Evolutionary conservation across 2,888 invertebrate species (phyloP), one percentile per base, ranked within the genome.

Genomic region (Pterobdella sp.): DNA sequence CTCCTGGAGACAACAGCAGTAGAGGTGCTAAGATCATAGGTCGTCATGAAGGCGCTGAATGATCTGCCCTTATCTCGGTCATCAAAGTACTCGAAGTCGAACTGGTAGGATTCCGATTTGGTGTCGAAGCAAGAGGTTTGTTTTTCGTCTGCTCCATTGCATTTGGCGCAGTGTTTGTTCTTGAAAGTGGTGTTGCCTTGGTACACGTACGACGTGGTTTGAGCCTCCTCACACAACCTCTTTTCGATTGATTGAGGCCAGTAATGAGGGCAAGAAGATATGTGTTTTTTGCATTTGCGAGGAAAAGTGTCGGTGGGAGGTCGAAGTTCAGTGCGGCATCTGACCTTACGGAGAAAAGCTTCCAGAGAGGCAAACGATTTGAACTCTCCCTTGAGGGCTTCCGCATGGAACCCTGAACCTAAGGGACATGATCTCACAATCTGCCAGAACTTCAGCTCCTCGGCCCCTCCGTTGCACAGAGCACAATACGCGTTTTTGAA

Each of bases 401-500:
- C 36, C 26, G n/a, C 37, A 10, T 7, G 22, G 42, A 29, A 42
- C 7, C 49, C 10, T n/a, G 36, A 34, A 4, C 37, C 35, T 0
- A 14, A 3, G 1, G 63, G 63, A n/a, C 74, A 72, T 32, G 26
- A 69, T 4, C 64, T 56, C 1, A 72, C 69, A 18, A 72, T 22
- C 65, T 70, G 42, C 77, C 77, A 77, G 60, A 75, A 76, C 29
- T 72, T 60, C 0, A 76, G 22, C 32, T 76, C 69, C 37, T 68
- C 56, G 10, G 64, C 49, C 31, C 77, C 79, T n/a, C 73, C 68
- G 68, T 79, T 75, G 71, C 81, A 81, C 2, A 77, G 52, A 1
- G 81, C 81, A 73, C 81, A 81, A 73, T 78, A 77, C 68, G 76
- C 74, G 71, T 81, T 81, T 35, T 75, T 75, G 75, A 79, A 81